phyloP scores from a whole-genome alignment of 2,797 vertebrate genomes.

The Alcedo atthis region DNA sequence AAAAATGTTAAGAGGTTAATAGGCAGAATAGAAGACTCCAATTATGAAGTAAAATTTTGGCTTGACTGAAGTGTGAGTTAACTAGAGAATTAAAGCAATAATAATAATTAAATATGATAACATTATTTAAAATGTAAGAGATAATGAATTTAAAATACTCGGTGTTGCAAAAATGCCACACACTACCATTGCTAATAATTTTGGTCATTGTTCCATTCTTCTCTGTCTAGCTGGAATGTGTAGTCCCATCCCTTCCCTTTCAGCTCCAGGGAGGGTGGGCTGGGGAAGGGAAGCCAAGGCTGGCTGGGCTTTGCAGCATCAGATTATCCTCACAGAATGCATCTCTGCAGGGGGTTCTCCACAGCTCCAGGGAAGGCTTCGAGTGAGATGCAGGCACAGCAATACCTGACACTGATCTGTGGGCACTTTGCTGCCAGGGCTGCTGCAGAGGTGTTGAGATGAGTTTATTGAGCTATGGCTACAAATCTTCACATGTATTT shows the following conservation, averaged over 20 bases:
- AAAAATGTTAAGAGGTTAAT: constrained; percentile 36
- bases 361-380: background rate
- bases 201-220: background rate
- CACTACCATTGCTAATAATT: background rate
- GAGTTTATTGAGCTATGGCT: background rate
- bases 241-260: background rate
- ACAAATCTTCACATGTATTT: background rate
- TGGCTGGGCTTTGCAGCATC: background rate
- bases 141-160: background rate
- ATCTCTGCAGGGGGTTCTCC: background rate
- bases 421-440: background rate
- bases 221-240: no score
- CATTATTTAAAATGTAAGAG: background rate
- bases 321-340: background rate
- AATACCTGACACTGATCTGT: background rate
- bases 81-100: constrained; percentile 29
- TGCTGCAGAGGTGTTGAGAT: background rate
- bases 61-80: constrained; percentile 21
- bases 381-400: background rate
- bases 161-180: background rate
- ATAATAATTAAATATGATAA: background rate
- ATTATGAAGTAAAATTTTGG: constrained; percentile 38
- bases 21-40: background rate
- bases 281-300: background rate
- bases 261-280: background rate